phyloP scores from a whole-genome alignment of 2,797 vertebrate species.

The Falco peregrinus region DNA sequence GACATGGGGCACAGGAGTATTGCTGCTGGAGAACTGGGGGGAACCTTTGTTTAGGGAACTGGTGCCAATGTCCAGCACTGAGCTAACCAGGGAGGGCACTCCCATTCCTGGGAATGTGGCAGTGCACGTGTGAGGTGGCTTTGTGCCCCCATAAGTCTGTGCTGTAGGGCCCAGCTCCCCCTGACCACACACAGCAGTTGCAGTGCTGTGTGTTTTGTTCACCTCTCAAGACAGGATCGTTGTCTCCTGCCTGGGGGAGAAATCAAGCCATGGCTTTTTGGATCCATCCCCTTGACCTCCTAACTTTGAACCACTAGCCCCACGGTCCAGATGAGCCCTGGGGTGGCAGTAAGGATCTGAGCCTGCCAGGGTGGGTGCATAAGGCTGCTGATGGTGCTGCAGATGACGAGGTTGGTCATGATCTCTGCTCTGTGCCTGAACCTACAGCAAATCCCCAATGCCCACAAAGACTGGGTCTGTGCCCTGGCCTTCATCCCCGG shows the following conservation, averaged over 20 bases:
- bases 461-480: conserved; percentile 98
- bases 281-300: background rate
- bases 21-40: background rate
- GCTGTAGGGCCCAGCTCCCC: background rate
- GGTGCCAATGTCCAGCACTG: background rate
- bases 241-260: background rate
- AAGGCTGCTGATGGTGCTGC: background rate
- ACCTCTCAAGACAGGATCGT: background rate
- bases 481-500: conserved; percentile 92
- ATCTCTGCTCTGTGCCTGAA: background rate
- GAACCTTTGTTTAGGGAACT: background rate
- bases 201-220: background rate
- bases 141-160: background rate
- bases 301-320: background rate
- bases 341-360: background rate
- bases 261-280: background rate
- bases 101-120: background rate
- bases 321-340: accelerated
- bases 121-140: background rate
- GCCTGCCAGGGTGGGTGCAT: background rate
- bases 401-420: background rate
- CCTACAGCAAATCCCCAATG: conserved; percentile 95
- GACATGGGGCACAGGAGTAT: background rate
- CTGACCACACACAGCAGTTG: background rate
- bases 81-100: background rate